Percentiles rank a stretch among this genome's conserved stretches.
These are phyloP conservation scores for Hermodice carunculata DNA, from an alignment of 2,888 invertebrate genomes.

Conservation along the genomic window DNA sequence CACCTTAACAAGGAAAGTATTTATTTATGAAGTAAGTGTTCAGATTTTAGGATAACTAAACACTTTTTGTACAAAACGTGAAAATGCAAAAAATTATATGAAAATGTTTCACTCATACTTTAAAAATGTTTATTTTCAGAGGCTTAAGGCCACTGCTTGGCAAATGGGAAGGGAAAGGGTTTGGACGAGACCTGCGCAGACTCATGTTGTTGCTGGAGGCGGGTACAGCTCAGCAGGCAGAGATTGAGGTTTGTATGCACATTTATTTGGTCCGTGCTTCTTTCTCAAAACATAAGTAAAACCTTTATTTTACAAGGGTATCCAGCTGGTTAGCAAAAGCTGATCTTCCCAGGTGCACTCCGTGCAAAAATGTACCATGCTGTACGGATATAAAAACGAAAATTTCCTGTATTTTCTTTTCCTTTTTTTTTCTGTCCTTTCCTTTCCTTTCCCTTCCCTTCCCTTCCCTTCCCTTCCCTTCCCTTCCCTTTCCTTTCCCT, in stretches of 20 bases:
- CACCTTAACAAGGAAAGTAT: no score
- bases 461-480: background rate
- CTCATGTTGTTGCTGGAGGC: conserved; percentile 60
- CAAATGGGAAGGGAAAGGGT: conserved; percentile 61
- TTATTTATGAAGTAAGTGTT: no score
- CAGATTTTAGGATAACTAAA: no score
- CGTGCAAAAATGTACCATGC: background rate
- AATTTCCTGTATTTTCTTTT: background rate
- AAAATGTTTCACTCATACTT: no score
- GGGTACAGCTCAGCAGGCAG: conserved; percentile 46
- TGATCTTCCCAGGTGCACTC: background rate
- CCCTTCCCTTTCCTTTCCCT: background rate
- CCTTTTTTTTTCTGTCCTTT: background rate
- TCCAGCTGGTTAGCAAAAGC: background rate
- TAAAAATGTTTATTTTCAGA: conserved; percentile 39
- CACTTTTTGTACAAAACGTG: no score
- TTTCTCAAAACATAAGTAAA: background rate
- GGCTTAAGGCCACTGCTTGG: conserved; percentile 60
- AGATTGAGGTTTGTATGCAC: conserved; percentile 48
- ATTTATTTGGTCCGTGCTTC: background rate
- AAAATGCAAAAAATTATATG: no score
- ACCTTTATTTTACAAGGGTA: background rate
- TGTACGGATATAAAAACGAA: background rate
- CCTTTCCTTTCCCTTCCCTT: background rate
- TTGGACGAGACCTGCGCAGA: conserved; percentile 58